These are phyloP conservation scores for Cecidostiba fungosa DNA, from an alignment of 2,888 invertebrate species.

Conservation along the genomic window DNA sequence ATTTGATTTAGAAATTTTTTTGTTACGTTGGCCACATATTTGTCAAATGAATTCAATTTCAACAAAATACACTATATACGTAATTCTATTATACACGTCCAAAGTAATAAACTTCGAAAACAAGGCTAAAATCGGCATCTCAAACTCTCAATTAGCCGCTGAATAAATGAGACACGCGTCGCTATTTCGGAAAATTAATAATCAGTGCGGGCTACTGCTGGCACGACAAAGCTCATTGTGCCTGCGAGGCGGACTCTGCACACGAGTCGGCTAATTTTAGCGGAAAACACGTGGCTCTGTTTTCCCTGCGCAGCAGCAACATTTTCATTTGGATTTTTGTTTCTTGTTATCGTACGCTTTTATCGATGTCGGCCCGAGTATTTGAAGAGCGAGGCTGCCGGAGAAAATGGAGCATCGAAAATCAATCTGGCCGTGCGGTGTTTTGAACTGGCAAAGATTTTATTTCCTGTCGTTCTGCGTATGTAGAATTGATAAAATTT, in stretches of 20 bases:
- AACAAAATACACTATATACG: too few relatives aligned
- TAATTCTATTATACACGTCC: too few relatives aligned
- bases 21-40: too few relatives aligned
- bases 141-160: not conserved
- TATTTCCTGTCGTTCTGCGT: too few relatives aligned
- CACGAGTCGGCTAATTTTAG: not conserved
- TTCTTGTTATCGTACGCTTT: not conserved
- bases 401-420: not conserved
- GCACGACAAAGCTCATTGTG: slow-evolving; percentile 18
- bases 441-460: not conserved
- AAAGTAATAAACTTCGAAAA: too few relatives aligned
- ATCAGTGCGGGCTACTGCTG: not conserved
- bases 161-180: not conserved
- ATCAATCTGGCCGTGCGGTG: not conserved
- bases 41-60: too few relatives aligned
- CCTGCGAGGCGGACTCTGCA: not conserved
- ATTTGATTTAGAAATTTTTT: too few relatives aligned
- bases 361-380: not conserved
- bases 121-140: not conserved
- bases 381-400: not conserved
- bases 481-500: not conserved
- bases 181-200: slow-evolving; percentile 8
- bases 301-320: not conserved
- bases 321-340: not conserved
- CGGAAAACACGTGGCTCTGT: not conserved